Evolutionary conservation across 37 sponge, comb jelly and placozoan genomes (phyloP).

Genomic region (Oopsacas minuta): DNA sequence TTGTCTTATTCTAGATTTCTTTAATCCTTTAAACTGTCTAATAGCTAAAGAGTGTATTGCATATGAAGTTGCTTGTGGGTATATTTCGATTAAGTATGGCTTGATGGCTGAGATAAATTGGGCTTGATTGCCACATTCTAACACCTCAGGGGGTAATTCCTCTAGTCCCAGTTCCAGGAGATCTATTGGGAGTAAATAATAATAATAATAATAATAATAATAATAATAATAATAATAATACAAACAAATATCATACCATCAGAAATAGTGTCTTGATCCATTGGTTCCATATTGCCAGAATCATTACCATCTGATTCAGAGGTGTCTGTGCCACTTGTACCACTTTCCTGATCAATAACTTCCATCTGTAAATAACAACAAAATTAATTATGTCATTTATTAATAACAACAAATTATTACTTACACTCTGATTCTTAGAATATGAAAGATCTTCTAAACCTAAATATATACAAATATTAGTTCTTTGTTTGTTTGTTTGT

Average conservation of each 20-base stretch:
- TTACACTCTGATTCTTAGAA: no score
- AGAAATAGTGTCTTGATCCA: not conserved
- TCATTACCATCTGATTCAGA: not conserved
- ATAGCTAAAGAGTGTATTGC: not conserved
- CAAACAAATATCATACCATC: not conserved
- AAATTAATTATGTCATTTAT: not conserved
- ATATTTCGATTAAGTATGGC: not conserved
- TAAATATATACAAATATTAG: no score
- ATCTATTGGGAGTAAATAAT: not conserved
- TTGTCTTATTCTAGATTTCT: not conserved
- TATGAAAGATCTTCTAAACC: no score
- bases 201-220: not conserved
- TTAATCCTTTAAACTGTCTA: not conserved
- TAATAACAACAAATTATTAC: not conserved
- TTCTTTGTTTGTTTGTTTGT: not conserved
- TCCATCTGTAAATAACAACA: not conserved
- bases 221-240: not conserved
- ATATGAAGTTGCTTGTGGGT: not conserved
- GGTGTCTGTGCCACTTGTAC: not conserved
- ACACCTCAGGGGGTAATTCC: not conserved
- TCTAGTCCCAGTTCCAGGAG: constrained; percentile 3
- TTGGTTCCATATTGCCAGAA: not conserved
- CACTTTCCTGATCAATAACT: not conserved
- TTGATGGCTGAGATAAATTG: not conserved
- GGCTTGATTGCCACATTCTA: not conserved